Percentiles rank a stretch among this genome's conserved stretches.
Conservation (phyloP, 92 coral and sea anemone species). For the Nematostella vectensis region DNA sequence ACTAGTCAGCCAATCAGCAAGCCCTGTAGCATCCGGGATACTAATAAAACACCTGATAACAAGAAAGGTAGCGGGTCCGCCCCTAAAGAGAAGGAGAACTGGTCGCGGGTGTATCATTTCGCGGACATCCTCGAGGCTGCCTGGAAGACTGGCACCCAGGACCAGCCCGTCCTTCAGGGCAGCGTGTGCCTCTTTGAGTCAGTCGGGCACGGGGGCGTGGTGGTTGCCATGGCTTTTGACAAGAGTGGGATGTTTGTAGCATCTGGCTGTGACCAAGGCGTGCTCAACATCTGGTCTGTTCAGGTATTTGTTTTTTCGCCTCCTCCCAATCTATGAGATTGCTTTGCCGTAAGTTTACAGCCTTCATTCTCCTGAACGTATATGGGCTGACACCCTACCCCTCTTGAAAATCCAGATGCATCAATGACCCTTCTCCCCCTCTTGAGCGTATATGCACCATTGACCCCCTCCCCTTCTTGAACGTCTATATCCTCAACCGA, state of each 20-base stretch:
- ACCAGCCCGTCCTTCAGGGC: constrained; percentile 12
- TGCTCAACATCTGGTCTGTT: constrained; percentile 62
- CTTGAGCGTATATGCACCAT: no score
- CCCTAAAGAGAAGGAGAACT: constrained; percentile 6
- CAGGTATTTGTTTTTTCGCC: constrained; percentile 37
- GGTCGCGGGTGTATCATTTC: constrained; percentile 13
- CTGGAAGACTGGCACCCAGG: constrained; percentile 10
- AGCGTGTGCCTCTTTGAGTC: constrained; percentile 33
- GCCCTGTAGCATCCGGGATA: not conserved
- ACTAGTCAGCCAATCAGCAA: not conserved
- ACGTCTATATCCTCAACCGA: no score
- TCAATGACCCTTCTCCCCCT: not conserved
- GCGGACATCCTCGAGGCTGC: constrained; percentile 25
- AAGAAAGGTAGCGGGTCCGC: not conserved
- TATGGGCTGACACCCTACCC: no score
- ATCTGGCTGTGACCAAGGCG: constrained; percentile 72
- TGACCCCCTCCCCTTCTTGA: no score
- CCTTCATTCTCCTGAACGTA: no score
- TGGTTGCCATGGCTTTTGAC: constrained; percentile 47
- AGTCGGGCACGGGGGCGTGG: constrained; percentile 53
- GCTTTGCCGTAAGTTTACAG: not conserved
- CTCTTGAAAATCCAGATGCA: no score
- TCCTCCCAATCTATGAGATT: no score
- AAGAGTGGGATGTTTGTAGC: constrained; percentile 57
- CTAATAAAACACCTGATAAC: not conserved